These are phyloP conservation scores for Glossophaga mutica DNA, from an alignment of 2,797 vertebrate genomes.

Conservation along the genomic window DNA sequence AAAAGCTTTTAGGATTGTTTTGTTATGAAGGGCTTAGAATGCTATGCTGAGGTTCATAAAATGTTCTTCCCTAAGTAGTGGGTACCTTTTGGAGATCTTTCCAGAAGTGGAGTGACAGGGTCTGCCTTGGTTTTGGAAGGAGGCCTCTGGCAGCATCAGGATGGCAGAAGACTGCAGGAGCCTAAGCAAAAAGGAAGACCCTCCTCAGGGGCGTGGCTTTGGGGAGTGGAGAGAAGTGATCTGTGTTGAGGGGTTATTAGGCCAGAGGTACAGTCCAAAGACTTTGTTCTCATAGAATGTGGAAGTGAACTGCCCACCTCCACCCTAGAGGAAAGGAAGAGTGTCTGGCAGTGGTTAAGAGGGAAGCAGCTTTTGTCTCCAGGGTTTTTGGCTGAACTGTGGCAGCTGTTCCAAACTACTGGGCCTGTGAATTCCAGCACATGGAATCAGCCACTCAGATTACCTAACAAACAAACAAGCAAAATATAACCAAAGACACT, in stretches of 20 bases:
- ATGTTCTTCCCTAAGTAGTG: not conserved
- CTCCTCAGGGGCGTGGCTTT: not conserved
- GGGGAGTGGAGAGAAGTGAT: not conserved
- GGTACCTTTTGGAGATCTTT: not conserved
- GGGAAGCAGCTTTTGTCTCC: not conserved
- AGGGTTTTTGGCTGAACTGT: not conserved
- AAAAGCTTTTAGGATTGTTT: not conserved
- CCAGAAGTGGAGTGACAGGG: not conserved
- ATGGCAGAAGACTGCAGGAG: not conserved
- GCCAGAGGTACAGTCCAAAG: not conserved
- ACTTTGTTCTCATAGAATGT: not conserved
- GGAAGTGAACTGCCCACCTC: not conserved
- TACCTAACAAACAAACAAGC: conserved; percentile 21
- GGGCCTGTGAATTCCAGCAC: not conserved
- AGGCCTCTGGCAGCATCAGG: not conserved
- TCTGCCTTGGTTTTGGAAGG: not conserved
- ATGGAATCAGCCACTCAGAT: not conserved
- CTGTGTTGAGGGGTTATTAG: not conserved
- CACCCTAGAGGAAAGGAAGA: not conserved
- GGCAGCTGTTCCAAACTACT: not conserved
- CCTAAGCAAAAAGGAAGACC: not conserved
- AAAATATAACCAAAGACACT: too few relatives aligned
- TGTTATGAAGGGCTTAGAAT: not conserved
- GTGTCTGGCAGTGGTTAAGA: not conserved
- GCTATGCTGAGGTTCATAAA: not conserved